These are phyloP conservation scores for Gandaritis pyraliata DNA, from an alignment of 2,888 invertebrate species.

Conservation along the genomic window DNA sequence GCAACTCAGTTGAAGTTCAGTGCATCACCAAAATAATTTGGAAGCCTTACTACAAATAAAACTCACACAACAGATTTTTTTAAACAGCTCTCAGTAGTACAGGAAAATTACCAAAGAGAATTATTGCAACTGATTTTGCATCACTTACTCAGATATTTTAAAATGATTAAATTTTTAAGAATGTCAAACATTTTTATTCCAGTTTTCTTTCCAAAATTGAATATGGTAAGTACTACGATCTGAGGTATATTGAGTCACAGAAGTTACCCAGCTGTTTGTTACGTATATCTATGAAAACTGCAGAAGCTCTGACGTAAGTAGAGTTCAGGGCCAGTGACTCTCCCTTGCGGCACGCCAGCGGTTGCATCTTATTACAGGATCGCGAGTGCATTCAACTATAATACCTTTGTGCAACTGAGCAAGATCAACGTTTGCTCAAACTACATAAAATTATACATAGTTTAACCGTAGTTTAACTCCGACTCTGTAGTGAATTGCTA, in stretches of 20 bases:
- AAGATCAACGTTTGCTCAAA: slow-evolving; percentile 38
- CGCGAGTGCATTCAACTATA: slow-evolving; percentile 63
- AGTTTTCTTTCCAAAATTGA: too few species aligned
- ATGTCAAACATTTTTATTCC: too few species aligned
- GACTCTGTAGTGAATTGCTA: slow-evolving; percentile 17
- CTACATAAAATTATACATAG: slow-evolving; percentile 30
- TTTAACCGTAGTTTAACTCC: slow-evolving; percentile 15
- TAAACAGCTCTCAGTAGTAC: too few species aligned
- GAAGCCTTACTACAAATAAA: too few species aligned
- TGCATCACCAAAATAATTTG: too few species aligned
- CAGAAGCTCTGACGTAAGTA: slow-evolving; percentile 42
- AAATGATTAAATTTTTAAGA: too few species aligned
- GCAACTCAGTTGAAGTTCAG: neutral
- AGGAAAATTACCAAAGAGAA: too few species aligned
- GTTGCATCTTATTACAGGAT: slow-evolving; percentile 50
- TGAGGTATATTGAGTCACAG: neutral
- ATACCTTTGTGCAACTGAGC: slow-evolving; percentile 42
- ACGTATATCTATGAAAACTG: slow-evolving; percentile 20
- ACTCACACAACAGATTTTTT: too few species aligned
- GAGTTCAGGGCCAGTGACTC: slow-evolving; percentile 67
- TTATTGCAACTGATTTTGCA: too few species aligned
- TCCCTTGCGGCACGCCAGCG: slow-evolving; percentile 46
- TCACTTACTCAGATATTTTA: too few species aligned
- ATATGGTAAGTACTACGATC: too few species aligned
- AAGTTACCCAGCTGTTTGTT: slow-evolving; percentile 10